Evolutionary conservation across 2,797 vertebrate genomes (phyloP).

Genomic region (Hipposideros larvatus): DNA sequence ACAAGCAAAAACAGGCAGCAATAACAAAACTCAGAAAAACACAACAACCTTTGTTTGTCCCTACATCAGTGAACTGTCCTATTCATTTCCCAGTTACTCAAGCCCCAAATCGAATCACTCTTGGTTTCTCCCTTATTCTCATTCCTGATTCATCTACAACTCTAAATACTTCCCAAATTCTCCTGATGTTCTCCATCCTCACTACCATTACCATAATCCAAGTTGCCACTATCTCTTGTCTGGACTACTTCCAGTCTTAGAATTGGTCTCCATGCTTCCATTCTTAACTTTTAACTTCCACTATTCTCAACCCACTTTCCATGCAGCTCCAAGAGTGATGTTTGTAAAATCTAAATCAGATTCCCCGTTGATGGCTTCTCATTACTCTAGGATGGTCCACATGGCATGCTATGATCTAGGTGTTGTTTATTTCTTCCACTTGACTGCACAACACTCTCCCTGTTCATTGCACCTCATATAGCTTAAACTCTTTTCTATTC

Average conservation of each 20-base stretch:
- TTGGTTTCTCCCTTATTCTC: background rate
- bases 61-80: background rate
- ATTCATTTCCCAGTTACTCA: background rate
- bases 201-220: background rate
- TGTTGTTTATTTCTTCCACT: background rate
- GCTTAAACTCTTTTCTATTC: background rate
- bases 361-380: background rate
- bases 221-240: background rate
- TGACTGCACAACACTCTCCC: background rate
- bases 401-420: background rate
- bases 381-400: background rate
- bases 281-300: background rate
- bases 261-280: background rate
- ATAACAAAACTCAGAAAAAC: constrained; percentile 12
- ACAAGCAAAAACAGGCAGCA: background rate
- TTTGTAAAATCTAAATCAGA: constrained; percentile 7
- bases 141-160: background rate
- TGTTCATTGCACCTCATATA: background rate
- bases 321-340: background rate
- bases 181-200: background rate
- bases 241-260: background rate
- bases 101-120: background rate
- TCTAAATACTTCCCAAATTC: background rate
- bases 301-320: background rate
- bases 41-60: background rate